Evolutionary conservation across 1,140 invertebrate genomes (phyloP).

Genomic region (Frieseomelitta varia): DNA sequence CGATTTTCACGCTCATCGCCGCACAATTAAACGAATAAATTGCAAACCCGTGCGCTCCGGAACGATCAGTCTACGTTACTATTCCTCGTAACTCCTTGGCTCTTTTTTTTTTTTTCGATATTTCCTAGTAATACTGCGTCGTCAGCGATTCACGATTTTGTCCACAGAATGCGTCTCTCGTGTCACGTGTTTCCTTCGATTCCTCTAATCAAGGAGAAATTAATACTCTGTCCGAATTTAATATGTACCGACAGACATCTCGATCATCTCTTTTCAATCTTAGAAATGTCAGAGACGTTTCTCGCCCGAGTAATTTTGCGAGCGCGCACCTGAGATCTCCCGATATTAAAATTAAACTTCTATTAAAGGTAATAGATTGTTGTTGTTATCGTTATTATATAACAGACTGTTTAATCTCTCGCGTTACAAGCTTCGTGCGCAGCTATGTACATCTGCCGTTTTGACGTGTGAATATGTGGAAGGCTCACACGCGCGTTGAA

Average conservation of each 20-base stretch:
- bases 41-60: neutral
- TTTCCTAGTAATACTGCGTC: neutral
- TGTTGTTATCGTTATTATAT: too few relatives aligned
- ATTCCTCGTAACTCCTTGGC: neutral
- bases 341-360: neutral
- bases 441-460: too few relatives aligned
- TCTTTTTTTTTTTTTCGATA: too few relatives aligned
- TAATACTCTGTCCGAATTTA: too few relatives aligned
- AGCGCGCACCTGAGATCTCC: neutral
- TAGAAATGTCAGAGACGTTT: neutral
- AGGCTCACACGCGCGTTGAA: neutral
- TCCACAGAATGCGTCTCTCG: too few relatives aligned
- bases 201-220: too few relatives aligned
- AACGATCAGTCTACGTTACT: too few relatives aligned
- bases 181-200: too few relatives aligned
- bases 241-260: too few relatives aligned
- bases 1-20: slow-evolving; percentile 70
- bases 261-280: too few relatives aligned
- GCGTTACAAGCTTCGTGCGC: neutral
- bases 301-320: neutral
- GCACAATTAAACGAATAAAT: neutral
- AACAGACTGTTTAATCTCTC: neutral
- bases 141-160: too few relatives aligned
- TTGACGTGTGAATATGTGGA: neutral
- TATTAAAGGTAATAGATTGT: neutral